Evolutionary conservation across 2,888 invertebrate species (phyloP), one percentile per base, ranked within the genome.

Genomic region (Thumatha senex): DNA sequence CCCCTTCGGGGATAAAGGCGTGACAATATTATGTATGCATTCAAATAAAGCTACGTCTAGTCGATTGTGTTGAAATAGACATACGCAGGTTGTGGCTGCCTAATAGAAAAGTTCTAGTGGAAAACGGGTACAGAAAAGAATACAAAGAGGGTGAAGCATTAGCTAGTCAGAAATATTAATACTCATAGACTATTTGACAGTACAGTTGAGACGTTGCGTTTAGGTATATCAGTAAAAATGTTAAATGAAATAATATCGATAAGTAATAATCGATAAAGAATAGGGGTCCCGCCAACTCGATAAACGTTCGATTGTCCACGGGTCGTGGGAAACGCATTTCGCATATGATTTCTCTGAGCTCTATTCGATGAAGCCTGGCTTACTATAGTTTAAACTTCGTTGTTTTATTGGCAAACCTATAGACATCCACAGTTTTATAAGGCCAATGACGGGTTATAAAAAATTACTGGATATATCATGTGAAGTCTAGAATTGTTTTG

Each of bases 291-390:
- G 51, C 40, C 56, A 56, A 74, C 64, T 76, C 81, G 80, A 81
- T 82, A 82, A 83, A 77, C 79, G 79, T 70, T 70, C 74, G 73
- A 82, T 84, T 79, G 80, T 79, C 69, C 63, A 62, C 51, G 69
- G 73, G 76, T 74, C 82, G 83, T 84, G 84, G 81, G 84, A 84
- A 84, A 60, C 70, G 69, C 64, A 75, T 72, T 84, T 84, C 83
- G 84, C 83, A 85, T 84, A 83, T 78, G 76, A 84, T 85, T 84
- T 79, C 59, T 67, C 67, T 62, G 69, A 67, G 64, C 65, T 45
- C 54, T 46, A 46, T 54, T 64, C 62, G 38, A 59, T 58, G 56
- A 68, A 62, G 48, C 54, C 51, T 52, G 41, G 52, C 48, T n/a
- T 50, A 53, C 48, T 56, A 51, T 70, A 63, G 57, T 65, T 60